Percentiles rank a stretch among this genome's conserved stretches.
Evolutionary conservation across 2,888 invertebrate species (phyloP).

Genomic region (Camponotus fellah): DNA sequence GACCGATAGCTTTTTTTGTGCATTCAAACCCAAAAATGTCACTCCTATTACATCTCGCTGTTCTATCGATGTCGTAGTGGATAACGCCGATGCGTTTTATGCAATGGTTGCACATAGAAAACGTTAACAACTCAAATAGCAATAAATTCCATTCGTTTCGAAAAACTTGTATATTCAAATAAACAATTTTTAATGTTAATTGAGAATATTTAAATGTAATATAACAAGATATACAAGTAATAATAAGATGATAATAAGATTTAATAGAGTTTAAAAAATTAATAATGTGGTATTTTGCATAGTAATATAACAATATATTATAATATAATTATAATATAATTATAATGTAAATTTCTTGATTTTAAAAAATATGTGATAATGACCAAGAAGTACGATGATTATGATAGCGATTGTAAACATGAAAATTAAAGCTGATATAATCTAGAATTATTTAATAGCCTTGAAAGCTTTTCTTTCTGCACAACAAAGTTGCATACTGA

Average conservation of each 20-base stretch:
- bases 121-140: conserved; percentile 17
- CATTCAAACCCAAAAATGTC: conserved; percentile 37
- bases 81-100: conserved; percentile 41
- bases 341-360: background rate
- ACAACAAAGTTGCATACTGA: background rate
- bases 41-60: conserved; percentile 38
- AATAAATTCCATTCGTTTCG: background rate
- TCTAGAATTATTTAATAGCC: background rate
- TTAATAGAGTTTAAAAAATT: background rate
- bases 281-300: background rate
- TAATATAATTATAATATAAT: too few relatives aligned
- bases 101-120: conserved; percentile 47
- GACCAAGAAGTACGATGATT: background rate
- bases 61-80: conserved; percentile 41
- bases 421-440: background rate
- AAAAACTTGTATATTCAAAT: background rate
- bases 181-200: background rate
- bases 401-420: background rate
- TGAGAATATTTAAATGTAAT: conserved; percentile 1
- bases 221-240: background rate
- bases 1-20: background rate
- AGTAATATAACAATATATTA: too few relatives aligned
- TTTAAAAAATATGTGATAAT: background rate
- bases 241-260: background rate
- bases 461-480: background rate